phyloP scores from a whole-genome alignment of 2,797 vertebrate species.

The Pseudopleuronectes americanus region DNA sequence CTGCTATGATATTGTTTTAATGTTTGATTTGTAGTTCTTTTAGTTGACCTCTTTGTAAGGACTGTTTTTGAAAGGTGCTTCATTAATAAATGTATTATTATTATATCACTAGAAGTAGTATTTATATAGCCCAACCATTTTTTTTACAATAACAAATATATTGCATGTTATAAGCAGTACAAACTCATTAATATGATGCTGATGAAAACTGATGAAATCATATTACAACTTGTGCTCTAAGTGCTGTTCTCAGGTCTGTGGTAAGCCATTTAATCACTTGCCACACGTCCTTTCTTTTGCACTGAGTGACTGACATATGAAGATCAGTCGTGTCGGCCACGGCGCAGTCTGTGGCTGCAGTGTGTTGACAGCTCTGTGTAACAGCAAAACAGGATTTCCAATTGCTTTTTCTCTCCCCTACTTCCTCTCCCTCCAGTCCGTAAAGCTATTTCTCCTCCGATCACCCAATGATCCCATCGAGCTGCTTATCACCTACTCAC shows the following conservation, averaged over 20 bases:
- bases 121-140: too few relatives aligned
- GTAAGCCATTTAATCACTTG: background rate
- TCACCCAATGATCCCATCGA: background rate
- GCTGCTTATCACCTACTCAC: background rate
- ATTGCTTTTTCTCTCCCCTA: background rate
- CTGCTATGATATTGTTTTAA: too few relatives aligned
- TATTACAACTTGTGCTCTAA: background rate
- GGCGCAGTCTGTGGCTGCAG: background rate
- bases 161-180: background rate
- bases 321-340: background rate
- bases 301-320: background rate
- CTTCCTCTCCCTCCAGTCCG: slow-evolving; percentile 1
- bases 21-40: too few relatives aligned
- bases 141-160: too few relatives aligned
- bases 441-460: background rate
- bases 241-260: background rate
- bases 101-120: too few relatives aligned
- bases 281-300: background rate
- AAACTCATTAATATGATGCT: background rate
- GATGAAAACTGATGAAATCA: background rate
- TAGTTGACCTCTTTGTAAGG: too few relatives aligned
- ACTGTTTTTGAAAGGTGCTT: too few relatives aligned
- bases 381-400: slow-evolving; percentile 15
- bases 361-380: slow-evolving; percentile 7
- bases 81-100: too few relatives aligned